Percentiles rank a stretch among this genome's conserved stretches.
phyloP scores from a whole-genome alignment of 2,113 vertebrate genomes.

The Psophia crepitans region DNA sequence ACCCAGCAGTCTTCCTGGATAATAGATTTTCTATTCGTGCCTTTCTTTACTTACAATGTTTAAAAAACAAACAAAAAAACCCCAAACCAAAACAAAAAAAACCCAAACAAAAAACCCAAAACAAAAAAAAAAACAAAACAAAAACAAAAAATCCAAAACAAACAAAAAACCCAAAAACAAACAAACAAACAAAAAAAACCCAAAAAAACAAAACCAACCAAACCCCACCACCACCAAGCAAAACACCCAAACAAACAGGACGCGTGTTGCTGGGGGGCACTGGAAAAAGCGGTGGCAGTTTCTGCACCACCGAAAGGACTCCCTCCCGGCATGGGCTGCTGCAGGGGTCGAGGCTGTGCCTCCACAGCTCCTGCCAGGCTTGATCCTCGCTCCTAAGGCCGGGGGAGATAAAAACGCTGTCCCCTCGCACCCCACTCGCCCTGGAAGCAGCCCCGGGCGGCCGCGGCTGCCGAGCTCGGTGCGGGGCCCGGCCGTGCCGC shows the following conservation, averaged over 20 bases:
- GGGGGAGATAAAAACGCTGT: rapidly evolving
- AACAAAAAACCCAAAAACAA: too few species aligned
- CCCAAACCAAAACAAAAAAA: too few species aligned
- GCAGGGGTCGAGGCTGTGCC: not conserved
- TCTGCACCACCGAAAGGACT: rapidly evolving
- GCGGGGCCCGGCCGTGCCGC: rapidly evolving
- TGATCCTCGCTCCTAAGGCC: too few species aligned
- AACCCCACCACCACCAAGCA: too few species aligned
- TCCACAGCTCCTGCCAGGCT: not conserved
- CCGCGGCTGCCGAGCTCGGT: rapidly evolving
- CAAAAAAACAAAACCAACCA: too few species aligned
- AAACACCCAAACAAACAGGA: too few species aligned
- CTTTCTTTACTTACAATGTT: not conserved
- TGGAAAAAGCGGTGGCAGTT: not conserved
- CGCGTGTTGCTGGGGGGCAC: rapidly evolving
- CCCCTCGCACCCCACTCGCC: rapidly evolving
- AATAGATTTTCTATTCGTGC: not conserved
- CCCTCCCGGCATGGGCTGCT: rapidly evolving
- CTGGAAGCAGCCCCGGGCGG: rapidly evolving
- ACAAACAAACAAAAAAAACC: too few species aligned
- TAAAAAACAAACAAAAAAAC: too few species aligned
- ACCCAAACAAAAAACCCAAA: too few species aligned
- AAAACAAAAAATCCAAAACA: too few species aligned
- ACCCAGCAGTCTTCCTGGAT: not conserved
- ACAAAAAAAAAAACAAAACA: too few species aligned